phyloP scores from a whole-genome alignment of 2,888 invertebrate genomes.

The Eupelmus urozonus region DNA sequence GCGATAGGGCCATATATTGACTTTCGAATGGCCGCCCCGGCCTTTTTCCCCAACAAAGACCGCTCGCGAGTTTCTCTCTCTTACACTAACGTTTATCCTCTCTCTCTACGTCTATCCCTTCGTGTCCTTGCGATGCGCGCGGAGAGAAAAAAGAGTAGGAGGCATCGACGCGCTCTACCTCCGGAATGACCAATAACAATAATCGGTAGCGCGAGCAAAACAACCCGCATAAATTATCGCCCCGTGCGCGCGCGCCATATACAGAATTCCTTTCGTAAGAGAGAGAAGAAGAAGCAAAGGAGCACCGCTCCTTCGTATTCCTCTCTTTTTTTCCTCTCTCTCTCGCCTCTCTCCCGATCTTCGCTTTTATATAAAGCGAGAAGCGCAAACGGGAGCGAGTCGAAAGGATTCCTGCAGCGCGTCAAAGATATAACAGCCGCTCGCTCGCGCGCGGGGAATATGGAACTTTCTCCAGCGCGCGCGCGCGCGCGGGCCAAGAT shows the following conservation, averaged over 20 bases:
- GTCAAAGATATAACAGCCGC: conserved; percentile 24
- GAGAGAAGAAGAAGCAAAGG: background rate
- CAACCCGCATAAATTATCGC: conserved; percentile 59
- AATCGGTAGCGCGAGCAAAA: conserved; percentile 58
- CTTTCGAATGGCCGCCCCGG: conserved; percentile 56
- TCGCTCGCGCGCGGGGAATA: too few species aligned
- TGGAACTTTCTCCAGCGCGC: too few species aligned
- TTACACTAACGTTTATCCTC: conserved; percentile 10
- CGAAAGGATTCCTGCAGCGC: conserved; percentile 60
- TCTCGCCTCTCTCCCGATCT: background rate
- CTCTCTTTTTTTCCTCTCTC: conserved; percentile 13
- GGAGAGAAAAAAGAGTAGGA: conserved; percentile 29
- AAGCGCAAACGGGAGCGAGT: conserved; percentile 59
- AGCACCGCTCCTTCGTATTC: conserved; percentile 31
- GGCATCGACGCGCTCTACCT: conserved; percentile 26
- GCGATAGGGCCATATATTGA: conserved; percentile 55
- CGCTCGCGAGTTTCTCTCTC: conserved; percentile 7
- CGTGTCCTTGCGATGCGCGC: conserved; percentile 22
- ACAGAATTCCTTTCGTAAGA: background rate
- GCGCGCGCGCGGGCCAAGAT: conserved; percentile 12
- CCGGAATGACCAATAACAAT: conserved; percentile 59
- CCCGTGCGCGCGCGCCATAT: background rate
- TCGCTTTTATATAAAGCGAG: background rate
- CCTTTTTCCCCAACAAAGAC: conserved; percentile 55
- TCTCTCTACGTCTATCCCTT: background rate